phyloP scores from a whole-genome alignment of 2,888 invertebrate species.

The Yponomeuta plumbellus region DNA sequence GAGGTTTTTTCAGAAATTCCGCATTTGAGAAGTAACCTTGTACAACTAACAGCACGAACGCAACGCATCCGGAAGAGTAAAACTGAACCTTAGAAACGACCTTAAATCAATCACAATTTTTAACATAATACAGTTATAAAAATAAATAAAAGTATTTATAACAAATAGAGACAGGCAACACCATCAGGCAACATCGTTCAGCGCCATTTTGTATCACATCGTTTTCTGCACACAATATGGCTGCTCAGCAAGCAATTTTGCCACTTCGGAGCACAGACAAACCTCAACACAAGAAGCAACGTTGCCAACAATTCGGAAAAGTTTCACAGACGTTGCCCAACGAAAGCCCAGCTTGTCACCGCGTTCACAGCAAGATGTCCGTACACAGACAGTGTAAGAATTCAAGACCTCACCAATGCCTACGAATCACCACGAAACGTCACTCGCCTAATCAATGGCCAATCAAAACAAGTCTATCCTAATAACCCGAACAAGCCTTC shows the following conservation, averaged over 20 bases:
- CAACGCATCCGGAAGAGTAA: not conserved
- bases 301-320: not conserved
- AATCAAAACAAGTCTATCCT: too few species aligned
- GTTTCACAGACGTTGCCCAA: not conserved
- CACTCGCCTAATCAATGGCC: too few species aligned
- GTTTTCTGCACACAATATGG: too few species aligned
- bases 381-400: too few species aligned
- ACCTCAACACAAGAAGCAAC: not conserved
- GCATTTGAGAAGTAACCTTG: too few species aligned
- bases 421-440: too few species aligned
- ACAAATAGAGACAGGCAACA: constrained; percentile 35
- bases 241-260: too few species aligned
- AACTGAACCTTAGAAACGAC: constrained; percentile 1
- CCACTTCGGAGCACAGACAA: too few species aligned
- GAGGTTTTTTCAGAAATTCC: too few species aligned
- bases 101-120: constrained; percentile 3
- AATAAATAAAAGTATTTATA: constrained; percentile 36
- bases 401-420: too few species aligned
- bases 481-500: too few species aligned
- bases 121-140: constrained; percentile 33
- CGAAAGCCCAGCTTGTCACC: not conserved
- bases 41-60: constrained; percentile 4
- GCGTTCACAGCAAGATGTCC: too few species aligned
- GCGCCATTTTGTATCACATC: not conserved
- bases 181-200: not conserved